Conservation (phyloP, 2,797 vertebrate species). For the Macroramphosus scolopax region DNA sequence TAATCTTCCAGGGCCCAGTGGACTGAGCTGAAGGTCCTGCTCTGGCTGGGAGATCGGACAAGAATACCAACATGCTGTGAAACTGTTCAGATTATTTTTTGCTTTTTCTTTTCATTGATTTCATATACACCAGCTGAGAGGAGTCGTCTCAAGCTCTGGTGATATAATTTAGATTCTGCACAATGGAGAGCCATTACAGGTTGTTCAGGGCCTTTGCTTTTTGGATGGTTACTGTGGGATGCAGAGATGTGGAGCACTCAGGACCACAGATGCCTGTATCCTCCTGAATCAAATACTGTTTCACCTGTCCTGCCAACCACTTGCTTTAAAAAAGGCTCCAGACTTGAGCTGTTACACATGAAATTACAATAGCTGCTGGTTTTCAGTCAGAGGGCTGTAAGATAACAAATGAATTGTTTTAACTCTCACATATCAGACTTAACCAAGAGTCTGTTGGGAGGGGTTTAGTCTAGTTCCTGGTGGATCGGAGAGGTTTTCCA, state of each 20-base stretch:
- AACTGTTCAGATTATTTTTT: slow-evolving; percentile 62
- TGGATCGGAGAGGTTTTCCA: slow-evolving; percentile 47
- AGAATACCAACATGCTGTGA: slow-evolving; percentile 69
- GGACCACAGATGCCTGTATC: slow-evolving; percentile 46
- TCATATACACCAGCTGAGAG: slow-evolving; percentile 45
- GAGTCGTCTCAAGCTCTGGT: slow-evolving; percentile 43
- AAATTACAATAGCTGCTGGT: slow-evolving; percentile 46
- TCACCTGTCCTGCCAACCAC: slow-evolving; percentile 39
- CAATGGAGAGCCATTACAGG: slow-evolving; percentile 46
- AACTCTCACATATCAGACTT: no score
- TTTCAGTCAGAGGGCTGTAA: slow-evolving; percentile 39
- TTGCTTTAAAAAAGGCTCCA: slow-evolving; percentile 39
- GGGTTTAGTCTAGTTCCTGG: slow-evolving; percentile 39
- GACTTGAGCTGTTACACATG: slow-evolving; percentile 19
- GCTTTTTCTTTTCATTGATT: slow-evolving; percentile 61
- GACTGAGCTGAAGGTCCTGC: slow-evolving; percentile 80
- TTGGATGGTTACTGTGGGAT: slow-evolving; percentile 41
- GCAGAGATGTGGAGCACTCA: slow-evolving; percentile 42
- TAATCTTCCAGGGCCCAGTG: slow-evolving; percentile 97
- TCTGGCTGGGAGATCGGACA: slow-evolving; percentile 21
- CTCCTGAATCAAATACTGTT: slow-evolving; percentile 48
- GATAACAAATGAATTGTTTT: slow-evolving; percentile 1
- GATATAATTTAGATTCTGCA: slow-evolving; percentile 47
- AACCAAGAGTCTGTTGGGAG: slow-evolving; percentile 23
- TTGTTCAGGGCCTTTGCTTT: slow-evolving; percentile 45